These are phyloP conservation scores for Cephalopachus bancanus DNA, from an alignment of 2,797 vertebrate genomes.

Conservation along the genomic window DNA sequence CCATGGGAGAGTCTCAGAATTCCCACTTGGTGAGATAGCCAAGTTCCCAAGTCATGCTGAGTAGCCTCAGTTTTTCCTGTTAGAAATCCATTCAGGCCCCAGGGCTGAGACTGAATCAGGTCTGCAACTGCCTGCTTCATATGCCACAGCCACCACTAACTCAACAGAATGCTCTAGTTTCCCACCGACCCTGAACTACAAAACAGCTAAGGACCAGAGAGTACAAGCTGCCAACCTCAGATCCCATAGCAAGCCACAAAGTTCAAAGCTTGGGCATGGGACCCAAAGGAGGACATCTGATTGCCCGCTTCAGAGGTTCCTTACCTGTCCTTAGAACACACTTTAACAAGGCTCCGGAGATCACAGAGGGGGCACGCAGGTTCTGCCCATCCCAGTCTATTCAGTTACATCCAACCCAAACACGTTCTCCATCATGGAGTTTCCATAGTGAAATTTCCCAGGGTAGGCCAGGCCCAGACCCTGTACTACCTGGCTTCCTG, in stretches of 20 bases:
- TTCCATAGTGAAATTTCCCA: neutral
- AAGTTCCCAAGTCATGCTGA: neutral
- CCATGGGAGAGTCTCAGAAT: neutral
- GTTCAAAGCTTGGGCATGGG: neutral
- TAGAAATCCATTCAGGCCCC: neutral
- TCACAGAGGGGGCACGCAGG: neutral
- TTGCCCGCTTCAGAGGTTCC: neutral
- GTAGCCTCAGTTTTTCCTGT: neutral
- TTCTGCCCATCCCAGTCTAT: neutral
- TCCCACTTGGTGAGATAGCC: neutral
- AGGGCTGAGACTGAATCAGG: neutral
- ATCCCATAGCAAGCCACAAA: neutral
- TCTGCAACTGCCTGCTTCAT: neutral
- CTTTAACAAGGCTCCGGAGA: too few species aligned
- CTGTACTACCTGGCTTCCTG: neutral
- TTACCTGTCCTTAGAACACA: neutral
- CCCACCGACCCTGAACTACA: neutral
- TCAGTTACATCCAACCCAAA: too few species aligned
- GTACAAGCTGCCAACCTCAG: neutral
- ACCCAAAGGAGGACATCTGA: neutral
- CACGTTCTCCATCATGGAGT: neutral
- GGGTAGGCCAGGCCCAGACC: accelerated
- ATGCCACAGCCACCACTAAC: neutral
- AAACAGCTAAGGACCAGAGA: neutral
- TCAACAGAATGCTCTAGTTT: neutral